Evolutionary conservation across 1,140 invertebrate genomes (phyloP), one percentile per base, ranked within the genome.

Genomic region (Hermetia illucens): DNA sequence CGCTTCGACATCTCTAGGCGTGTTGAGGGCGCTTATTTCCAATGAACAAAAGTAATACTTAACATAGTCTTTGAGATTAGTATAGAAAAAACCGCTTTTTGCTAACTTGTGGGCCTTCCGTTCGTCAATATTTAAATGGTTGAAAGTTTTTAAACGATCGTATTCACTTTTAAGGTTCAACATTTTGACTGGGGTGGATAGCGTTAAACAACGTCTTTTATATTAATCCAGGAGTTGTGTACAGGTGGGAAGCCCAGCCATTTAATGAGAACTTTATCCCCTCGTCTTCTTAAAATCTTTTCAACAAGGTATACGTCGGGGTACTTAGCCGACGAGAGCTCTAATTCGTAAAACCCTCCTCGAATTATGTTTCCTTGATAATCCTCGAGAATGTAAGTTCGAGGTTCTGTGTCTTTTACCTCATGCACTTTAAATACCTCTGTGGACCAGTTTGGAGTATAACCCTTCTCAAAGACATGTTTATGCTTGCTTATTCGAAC

Each of bases 401-500:
- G 24, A 6, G 55, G 54, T 50, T 51, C 41, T 5, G 55, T 59
- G 10, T 45, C 42, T 41, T 51, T 37, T 38, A 60, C 42, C 38
- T 47, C 43, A 20, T 33, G 37, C 16, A 61, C 49, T 44, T 48
- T 53, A 41, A 65, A 64, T 20, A 61, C 43, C 55, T 64, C 57
- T 24, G 49, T 58, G 16, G 49, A 47, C 54, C 57, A 64, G 40
- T 62, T 63, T 9, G 55, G 54, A 12, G 51, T 55, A 46, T 60
- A 64, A 4, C 53, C 53, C 40, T 64, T 62, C 19, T 54, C 44
- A 46, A 63, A 63, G 4, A 44, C n/a, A 39, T 44, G 33, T 48
- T 61, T 63, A 30, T 44, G 45, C 44, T 61, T 64, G 37, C 52
- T 57, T 21, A 63, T 52, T 41, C 49, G 44, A 13, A 62, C 53